Percentiles rank a stretch among this genome's conserved stretches.
Evolutionary conservation across 2,888 invertebrate genomes (phyloP).

Genomic region (Amblyjoppa fuscipennis): DNA sequence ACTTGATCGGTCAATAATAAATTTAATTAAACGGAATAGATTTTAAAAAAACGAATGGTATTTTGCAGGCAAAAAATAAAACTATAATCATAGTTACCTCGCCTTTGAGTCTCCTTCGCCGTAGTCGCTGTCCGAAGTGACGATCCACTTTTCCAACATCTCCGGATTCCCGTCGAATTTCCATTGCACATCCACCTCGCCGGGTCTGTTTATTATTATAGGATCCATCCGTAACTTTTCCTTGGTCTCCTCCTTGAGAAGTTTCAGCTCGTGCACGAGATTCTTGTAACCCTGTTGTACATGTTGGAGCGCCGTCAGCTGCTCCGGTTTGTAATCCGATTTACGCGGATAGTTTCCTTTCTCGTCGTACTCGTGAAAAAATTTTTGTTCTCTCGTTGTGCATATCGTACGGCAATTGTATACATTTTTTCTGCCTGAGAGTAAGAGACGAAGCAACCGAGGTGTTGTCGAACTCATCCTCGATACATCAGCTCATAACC

Average conservation of each 20-base stretch:
- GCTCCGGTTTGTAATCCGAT: constrained; percentile 64
- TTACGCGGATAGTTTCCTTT: constrained; percentile 87
- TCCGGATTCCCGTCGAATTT: constrained; percentile 88
- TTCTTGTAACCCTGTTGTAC: constrained; percentile 89
- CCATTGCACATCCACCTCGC: constrained; percentile 92
- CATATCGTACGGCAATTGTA: constrained; percentile 71
- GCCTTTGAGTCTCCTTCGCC: constrained; percentile 88
- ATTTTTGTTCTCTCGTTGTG: constrained; percentile 75
- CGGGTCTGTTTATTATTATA: constrained; percentile 86
- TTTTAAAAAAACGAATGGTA: neutral
- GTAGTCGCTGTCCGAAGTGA: constrained; percentile 93
- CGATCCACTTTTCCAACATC: constrained; percentile 90
- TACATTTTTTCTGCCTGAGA: constrained; percentile 8
- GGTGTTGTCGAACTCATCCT: constrained; percentile 22
- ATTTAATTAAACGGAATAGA: neutral
- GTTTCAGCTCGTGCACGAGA: constrained; percentile 88
- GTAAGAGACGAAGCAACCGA: constrained; percentile 36
- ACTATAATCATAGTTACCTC: constrained; percentile 66
- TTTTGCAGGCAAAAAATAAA: neutral
- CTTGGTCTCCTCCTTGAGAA: constrained; percentile 89
- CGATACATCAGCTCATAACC: neutral
- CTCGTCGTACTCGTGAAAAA: constrained; percentile 88
- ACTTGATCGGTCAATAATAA: neutral
- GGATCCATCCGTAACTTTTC: constrained; percentile 89
- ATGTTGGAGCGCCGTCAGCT: constrained; percentile 85